Evolutionary conservation across 2,797 vertebrate species (phyloP), one percentile per base, ranked within the genome.

Genomic region (Enteromius viviparus): DNA sequence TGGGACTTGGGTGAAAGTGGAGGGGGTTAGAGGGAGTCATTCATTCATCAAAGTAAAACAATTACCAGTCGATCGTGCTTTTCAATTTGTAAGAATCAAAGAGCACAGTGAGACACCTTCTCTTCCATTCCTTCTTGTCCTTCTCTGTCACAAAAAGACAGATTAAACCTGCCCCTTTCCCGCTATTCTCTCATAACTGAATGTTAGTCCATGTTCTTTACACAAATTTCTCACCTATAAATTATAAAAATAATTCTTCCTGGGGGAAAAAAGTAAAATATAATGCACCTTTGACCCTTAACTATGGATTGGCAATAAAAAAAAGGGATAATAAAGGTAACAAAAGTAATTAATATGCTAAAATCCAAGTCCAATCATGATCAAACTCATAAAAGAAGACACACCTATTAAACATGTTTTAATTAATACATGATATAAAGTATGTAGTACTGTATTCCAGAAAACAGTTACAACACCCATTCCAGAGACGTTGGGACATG

Each of bases 81-180:
- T 92, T 87, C 90, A 92, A 91, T 94, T 93, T 94, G 89, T 92
- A 94, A 93, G 89, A 87, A 92, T 93, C 85, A 93, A 83, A 78
- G 79, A 58, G 64, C 82, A 88, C 84, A 68, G 82, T 72, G 82
- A 78, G 76, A 32, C 58, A 26, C 81, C 81, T 86, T 68, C 78
- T 58, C 23, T 76, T 79, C 62, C 21, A 34, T 55, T 77, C 69
- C 70, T 40, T 17, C 21, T 26, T 21, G 81, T 53, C 23, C 70
- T 82, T 83, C 62, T 84, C 47, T 88, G 71, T 85, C 76, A 47
- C 26, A 60, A 11, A 76, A 60, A 78, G 69, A 78, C 81, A 84
- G 21, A 80, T 34, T 76, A 66, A 60, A 83, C 64, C 76, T 47
- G 40, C 42, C 40, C 87, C 82, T 81, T 91, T 32, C 10, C 84